Evolutionary conservation across 2,113 vertebrate species (phyloP), one percentile per base, ranked within the genome.

Genomic region (Chaetorhynchus papuensis): DNA sequence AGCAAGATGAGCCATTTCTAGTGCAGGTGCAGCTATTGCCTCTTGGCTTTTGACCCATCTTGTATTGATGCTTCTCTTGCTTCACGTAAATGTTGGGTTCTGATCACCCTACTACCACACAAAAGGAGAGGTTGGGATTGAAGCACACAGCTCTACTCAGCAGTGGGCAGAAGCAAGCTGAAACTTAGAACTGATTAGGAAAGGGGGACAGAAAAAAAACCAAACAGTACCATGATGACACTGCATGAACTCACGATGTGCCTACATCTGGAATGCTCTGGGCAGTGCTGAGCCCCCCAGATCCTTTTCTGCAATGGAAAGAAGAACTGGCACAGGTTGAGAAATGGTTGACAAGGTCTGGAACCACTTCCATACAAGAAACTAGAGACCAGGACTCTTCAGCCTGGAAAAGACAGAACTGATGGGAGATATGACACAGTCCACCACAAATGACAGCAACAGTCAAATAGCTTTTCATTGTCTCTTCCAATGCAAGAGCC

Each of bases 241-340:
- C 45, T 65, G 54, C 45, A 65, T 41, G 66, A 79, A 63, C 88
- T 90, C 93, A 93, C 2, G 3, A 68, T 10, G 57, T 39, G 66
- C 70, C 85, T 79, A 60, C 24, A 68, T 20, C 66, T 75, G 57
- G 75, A 90, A 86, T 8, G 63, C 54, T 72, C 71, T 77, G 68
- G 83, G 83, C 44, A 35, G 47, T 70, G 85, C 69, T 89, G 52
- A 94, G 85, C 33, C 15, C 70, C 50, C 79, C 56, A 80, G 41
- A 76, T 72, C 41, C 59, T 86, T 76, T 82, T 75, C 44, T 80
- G 92, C 54, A 93, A 90, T 8, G 35, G 24, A 76, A 78, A 91
- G 74, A 85, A 90, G 75, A 92, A 89, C 57, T 69, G 50, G 71
- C n/a, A 83, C 80, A 90, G 71, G 83, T 20, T 92, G 75, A 92